Evolutionary conservation across 1,140 invertebrate genomes (phyloP).

Genomic region (Mya arenaria): DNA sequence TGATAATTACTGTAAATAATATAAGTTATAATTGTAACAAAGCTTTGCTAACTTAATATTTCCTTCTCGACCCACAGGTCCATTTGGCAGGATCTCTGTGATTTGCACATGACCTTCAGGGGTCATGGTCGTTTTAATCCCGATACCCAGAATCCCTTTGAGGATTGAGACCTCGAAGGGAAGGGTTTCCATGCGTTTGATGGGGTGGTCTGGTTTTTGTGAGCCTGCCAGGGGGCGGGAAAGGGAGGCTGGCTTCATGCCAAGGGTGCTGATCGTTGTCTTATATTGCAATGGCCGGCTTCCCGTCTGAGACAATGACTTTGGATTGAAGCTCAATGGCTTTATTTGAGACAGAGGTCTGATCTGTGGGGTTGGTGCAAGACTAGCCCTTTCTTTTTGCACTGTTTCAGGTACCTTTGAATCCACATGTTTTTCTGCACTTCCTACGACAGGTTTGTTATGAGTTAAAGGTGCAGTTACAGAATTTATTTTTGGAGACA

Average conservation of each 20-base stretch:
- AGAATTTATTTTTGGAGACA: neutral
- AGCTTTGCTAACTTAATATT: constrained; percentile 71
- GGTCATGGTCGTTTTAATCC: constrained; percentile 68
- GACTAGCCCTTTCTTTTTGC: constrained; percentile 13
- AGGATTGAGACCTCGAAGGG: constrained; percentile 75
- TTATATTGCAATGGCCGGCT: constrained; percentile 46
- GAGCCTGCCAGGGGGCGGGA: neutral
- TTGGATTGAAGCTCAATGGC: constrained; percentile 53
- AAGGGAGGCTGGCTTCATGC: neutral
- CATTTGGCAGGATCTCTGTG: constrained; percentile 68
- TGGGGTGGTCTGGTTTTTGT: constrained; percentile 46
- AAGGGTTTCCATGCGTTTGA: constrained; percentile 60
- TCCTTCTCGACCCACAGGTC: constrained; percentile 72
- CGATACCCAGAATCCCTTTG: constrained; percentile 74
- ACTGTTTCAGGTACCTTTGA: constrained; percentile 19
- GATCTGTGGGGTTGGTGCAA: constrained; percentile 36
- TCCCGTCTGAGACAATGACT: constrained; percentile 46
- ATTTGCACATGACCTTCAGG: constrained; percentile 66
- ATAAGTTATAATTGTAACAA: too few species aligned
- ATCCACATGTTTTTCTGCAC: neutral
- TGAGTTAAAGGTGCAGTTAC: neutral
- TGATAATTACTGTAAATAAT: too few species aligned
- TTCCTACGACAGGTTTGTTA: neutral
- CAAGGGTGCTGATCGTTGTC: constrained; percentile 35
- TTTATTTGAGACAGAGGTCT: constrained; percentile 56